These are phyloP conservation scores for Fissipunctia ypsillon DNA, from an alignment of 2,888 invertebrate species.

Conservation along the genomic window DNA sequence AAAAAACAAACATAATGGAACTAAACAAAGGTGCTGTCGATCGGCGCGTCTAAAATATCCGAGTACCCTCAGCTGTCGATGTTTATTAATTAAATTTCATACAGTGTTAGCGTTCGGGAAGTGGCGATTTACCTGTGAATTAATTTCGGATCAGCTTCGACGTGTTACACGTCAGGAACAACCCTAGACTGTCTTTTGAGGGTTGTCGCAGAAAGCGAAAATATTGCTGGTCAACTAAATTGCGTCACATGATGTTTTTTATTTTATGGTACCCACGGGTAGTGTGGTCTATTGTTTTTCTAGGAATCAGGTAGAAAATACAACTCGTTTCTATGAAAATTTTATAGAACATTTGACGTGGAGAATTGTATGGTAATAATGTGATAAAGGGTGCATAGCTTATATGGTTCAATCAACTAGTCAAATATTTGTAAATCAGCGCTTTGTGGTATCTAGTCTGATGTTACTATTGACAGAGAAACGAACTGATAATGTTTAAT, in stretches of 20 bases:
- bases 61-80: constrained; percentile 51
- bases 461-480: constrained; percentile 18
- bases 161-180: constrained; percentile 65
- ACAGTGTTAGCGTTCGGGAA: constrained; percentile 72
- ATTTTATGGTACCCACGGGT: not conserved
- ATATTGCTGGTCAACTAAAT: not conserved
- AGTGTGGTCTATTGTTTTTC: not conserved
- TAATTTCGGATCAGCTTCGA: constrained; percentile 71
- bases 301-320: not conserved
- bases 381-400: constrained; percentile 38
- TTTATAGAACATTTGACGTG: not conserved
- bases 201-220: constrained; percentile 68
- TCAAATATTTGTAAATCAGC: constrained; percentile 35
- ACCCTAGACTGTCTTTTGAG: constrained; percentile 71
- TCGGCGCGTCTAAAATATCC: constrained; percentile 45
- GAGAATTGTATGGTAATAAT: constrained; percentile 3
- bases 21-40: constrained; percentile 16
- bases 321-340: not conserved
- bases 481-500: constrained; percentile 13
- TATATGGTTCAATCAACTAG: constrained; percentile 45
- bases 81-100: constrained; percentile 76
- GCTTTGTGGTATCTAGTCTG: constrained; percentile 18
- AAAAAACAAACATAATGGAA: constrained; percentile 1
- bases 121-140: constrained; percentile 77
- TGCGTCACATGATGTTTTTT: not conserved